Evolutionary conservation across 2,797 vertebrate species (phyloP).

Genomic region (Semaprochilodus insignis): DNA sequence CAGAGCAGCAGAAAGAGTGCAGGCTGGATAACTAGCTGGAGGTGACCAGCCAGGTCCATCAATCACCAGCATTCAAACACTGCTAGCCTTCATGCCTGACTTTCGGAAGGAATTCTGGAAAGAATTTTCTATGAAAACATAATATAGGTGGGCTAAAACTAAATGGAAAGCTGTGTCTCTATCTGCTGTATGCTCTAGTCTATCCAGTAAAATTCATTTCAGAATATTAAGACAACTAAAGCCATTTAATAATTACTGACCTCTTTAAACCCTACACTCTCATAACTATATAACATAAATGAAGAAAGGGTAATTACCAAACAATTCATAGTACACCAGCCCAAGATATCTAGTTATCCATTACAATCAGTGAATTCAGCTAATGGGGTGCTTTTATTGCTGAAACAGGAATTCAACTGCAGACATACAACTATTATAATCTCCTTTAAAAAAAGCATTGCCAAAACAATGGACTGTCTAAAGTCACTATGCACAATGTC

Average conservation of each 20-base stretch:
- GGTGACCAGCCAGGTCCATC: constrained; percentile 13
- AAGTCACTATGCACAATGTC: too few relatives aligned
- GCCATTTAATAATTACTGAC: neutral
- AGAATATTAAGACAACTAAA: neutral
- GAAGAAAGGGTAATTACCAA: neutral
- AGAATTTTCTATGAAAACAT: neutral
- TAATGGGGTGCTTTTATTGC: neutral
- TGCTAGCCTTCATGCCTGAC: neutral
- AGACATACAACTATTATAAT: neutral
- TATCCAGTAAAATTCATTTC: neutral
- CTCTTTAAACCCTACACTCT: neutral
- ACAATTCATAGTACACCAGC: neutral
- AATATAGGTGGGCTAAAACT: neutral
- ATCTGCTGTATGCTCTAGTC: neutral
- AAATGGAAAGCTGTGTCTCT: neutral
- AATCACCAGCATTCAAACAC: constrained; percentile 25
- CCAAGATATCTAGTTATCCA: neutral
- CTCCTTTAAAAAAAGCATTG: too few relatives aligned
- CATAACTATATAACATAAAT: too few relatives aligned
- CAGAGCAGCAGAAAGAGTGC: constrained; percentile 15
- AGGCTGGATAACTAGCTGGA: neutral
- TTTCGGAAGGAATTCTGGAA: neutral
- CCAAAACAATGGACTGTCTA: too few relatives aligned
- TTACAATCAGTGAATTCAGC: neutral
- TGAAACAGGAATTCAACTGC: neutral